phyloP scores from a whole-genome alignment of 1,140 invertebrate genomes.

The Ectropis grisescens region DNA sequence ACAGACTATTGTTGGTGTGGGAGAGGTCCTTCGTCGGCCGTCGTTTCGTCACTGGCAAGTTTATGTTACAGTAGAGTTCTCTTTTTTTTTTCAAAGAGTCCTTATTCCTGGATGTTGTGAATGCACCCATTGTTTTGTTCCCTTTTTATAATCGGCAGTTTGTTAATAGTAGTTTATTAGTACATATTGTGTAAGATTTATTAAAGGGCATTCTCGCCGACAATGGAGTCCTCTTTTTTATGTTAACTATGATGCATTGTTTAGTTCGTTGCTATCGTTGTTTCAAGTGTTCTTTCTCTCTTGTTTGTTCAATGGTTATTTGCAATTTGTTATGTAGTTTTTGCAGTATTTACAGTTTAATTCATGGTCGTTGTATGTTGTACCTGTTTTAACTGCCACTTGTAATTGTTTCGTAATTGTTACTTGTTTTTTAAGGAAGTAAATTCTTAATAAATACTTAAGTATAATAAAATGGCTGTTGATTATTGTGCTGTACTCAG shows the following conservation, averaged over 20 bases:
- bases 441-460: too few relatives aligned
- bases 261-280: conserved; percentile 1
- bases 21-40: background rate
- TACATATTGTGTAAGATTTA: conserved; percentile 6
- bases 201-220: too few relatives aligned
- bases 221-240: too few relatives aligned
- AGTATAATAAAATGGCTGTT: too few relatives aligned
- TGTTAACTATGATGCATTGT: too few relatives aligned
- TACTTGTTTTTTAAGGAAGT: too few relatives aligned
- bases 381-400: too few relatives aligned
- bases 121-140: conserved; percentile 17
- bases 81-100: conserved; percentile 19
- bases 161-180: conserved; percentile 10
- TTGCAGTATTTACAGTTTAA: too few relatives aligned
- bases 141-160: background rate
- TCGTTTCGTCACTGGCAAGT: conserved; percentile 13
- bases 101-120: conserved; percentile 28
- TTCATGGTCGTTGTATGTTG: too few relatives aligned
- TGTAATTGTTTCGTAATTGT: too few relatives aligned
- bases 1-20: conserved; percentile 7
- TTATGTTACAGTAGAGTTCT: conserved; percentile 24
- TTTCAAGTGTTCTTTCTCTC: conserved; percentile 29
- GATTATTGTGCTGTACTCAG: too few relatives aligned
- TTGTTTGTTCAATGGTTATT: conserved; percentile 24
- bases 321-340: too few relatives aligned